Base-by-base conservation (phyloP, 2,888 invertebrate genomes). In the Tiliacea aurago region DNA sequence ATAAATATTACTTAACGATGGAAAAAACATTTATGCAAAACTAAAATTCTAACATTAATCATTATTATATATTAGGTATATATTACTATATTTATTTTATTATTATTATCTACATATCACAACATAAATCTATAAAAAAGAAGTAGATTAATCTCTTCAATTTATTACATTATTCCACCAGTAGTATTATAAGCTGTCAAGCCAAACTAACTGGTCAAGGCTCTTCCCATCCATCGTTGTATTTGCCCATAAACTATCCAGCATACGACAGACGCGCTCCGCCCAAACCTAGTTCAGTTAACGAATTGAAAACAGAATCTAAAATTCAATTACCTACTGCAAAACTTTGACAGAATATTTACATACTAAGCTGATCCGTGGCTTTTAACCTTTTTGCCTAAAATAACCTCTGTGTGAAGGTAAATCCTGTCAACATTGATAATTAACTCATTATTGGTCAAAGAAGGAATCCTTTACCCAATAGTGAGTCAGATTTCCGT, bases 221-320 rank as follows among this genome's bases (percentile, higher is more conserved):
- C 51, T 67, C 4, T 49, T 15, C 10, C 15, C 59, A 49, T 73
- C 45, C 41, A 15, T 15, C 51, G 18, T 33, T 23, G 41, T 81
- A 59, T 81, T 69, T 58, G 47, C 51, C 47, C 69, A 82, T 82
- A 78, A 82, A 82, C 85, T 73, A 82, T 62, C 56, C 41, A 61
- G 68, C 58, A 64, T 20, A 41, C 49, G 84, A 84, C 81, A 81
- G 81, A 23, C 2, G 64, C 15, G 69, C 51, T 49, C 58, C 84
- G 76, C 84, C 84, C 70, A 80, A 80, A 59, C 69, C 59, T 56
- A 66, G 80, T 84, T 67, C 81, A 47, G 84, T 64, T 84, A 80
- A 73, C 84, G 69, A 80, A 70, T 59, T 55, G 66, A 80, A 80
- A 84, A 84, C 80, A 81, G 69, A 81, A 81, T 81, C 80, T 80